Evolutionary conservation across 2,888 invertebrate genomes (phyloP).

Genomic region (Busseola fusca): DNA sequence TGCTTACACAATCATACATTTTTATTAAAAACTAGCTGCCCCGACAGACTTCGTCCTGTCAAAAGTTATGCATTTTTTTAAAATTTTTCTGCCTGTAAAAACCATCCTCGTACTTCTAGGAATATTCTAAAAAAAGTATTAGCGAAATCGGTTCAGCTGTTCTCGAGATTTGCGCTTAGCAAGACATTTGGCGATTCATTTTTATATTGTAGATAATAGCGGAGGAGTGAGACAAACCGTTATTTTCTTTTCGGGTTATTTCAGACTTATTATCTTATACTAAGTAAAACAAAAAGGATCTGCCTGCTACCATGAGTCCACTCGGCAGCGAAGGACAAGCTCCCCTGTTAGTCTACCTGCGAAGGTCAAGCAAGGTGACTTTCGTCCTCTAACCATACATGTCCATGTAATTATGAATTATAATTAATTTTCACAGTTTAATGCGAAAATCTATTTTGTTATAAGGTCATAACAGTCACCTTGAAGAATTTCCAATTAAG

Average conservation of each 20-base stretch:
- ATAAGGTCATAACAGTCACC: slow-evolving; percentile 9
- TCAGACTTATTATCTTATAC: background rate
- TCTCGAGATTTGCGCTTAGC: too few species aligned
- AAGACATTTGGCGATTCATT: too few species aligned
- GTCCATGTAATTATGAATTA: slow-evolving; percentile 31
- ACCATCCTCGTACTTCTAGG: too few species aligned
- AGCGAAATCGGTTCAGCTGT: too few species aligned
- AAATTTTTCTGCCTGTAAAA: too few species aligned
- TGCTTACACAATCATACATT: too few species aligned
- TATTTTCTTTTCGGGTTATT: background rate
- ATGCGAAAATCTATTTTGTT: slow-evolving; percentile 17
- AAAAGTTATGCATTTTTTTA: too few species aligned
- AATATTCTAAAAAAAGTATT: too few species aligned
- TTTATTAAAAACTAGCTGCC: too few species aligned
- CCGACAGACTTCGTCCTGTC: too few species aligned
- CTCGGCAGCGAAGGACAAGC: background rate
- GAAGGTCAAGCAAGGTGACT: slow-evolving; percentile 19
- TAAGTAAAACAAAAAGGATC: background rate
- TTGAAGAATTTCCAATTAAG: slow-evolving; percentile 42
- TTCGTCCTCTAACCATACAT: background rate
- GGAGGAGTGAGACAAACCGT: background rate
- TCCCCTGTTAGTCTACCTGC: background rate
- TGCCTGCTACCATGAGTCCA: background rate
- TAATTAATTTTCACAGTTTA: slow-evolving; percentile 44
- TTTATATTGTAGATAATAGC: too few species aligned